phyloP scores from a whole-genome alignment of 1,140 invertebrate species.

The Harlomillsia oculata region DNA sequence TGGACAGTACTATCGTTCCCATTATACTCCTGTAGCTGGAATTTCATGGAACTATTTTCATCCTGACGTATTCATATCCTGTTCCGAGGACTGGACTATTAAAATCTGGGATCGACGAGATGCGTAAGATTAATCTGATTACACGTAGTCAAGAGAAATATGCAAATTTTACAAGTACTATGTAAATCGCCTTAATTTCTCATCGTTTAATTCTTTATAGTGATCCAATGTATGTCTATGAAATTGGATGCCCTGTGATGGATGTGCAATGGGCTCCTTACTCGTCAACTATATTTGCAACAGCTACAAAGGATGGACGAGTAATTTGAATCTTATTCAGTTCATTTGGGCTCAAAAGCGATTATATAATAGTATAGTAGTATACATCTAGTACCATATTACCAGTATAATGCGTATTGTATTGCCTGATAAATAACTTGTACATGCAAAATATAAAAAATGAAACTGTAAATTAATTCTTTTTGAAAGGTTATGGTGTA shows the following conservation, averaged over 20 bases:
- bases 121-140: no score
- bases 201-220: constrained; percentile 45
- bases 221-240: constrained; percentile 84
- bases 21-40: constrained; percentile 77
- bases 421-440: no score
- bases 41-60: constrained; percentile 83
- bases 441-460: background rate
- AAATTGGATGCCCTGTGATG: constrained; percentile 75
- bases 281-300: constrained; percentile 86
- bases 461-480: background rate
- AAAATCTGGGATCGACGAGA: constrained; percentile 78
- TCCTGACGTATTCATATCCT: constrained; percentile 76
- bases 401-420: no score
- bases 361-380: no score
- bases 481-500: constrained; percentile 58
- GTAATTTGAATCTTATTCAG: no score
- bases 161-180: no score
- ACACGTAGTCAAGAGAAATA: no score
- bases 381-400: no score
- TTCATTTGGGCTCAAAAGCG: no score
- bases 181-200: no score
- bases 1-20: constrained; percentile 65
- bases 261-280: constrained; percentile 92
- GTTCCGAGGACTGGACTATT: constrained; percentile 83
- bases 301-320: constrained; percentile 83